phyloP scores from a whole-genome alignment of 2,113 vertebrate species.

The Acanthochromis polyacanthus region DNA sequence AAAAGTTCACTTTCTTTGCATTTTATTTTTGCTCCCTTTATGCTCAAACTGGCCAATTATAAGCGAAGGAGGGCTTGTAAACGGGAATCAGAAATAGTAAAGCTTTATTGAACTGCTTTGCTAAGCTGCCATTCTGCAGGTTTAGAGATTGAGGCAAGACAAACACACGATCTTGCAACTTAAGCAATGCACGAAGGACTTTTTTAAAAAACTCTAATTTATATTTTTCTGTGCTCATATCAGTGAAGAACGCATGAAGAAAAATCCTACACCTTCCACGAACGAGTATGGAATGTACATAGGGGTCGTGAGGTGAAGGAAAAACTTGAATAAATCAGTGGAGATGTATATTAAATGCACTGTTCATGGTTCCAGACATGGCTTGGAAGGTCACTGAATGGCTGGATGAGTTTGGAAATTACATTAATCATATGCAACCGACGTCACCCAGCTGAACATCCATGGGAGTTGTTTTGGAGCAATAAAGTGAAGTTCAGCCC shows the following conservation, averaged over 20 bases:
- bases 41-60: constrained; percentile 35
- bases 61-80: constrained; percentile 39
- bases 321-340: constrained; percentile 20
- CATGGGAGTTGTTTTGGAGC: not conserved
- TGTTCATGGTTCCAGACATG: not conserved
- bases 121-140: constrained; percentile 31
- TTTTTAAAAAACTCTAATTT: constrained; percentile 13
- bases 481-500: not conserved
- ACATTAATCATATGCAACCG: constrained; percentile 1
- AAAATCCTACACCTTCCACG: constrained; percentile 3
- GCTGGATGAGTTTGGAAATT: constrained; percentile 14
- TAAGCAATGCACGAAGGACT: constrained; percentile 34
- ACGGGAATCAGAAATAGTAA: constrained; percentile 41
- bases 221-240: constrained; percentile 11
- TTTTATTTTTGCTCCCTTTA: constrained; percentile 35
- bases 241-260: constrained; percentile 7
- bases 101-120: constrained; percentile 41
- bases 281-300: constrained; percentile 7
- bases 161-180: constrained; percentile 26
- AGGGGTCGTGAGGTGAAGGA: constrained; percentile 10
- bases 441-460: not conserved
- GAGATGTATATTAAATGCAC: constrained; percentile 3
- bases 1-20: constrained; percentile 45
- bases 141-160: constrained; percentile 5
- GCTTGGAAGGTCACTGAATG: not conserved